Base-by-base conservation (phyloP, 2,797 vertebrate genomes). In the Lithobates pipiens region DNA sequence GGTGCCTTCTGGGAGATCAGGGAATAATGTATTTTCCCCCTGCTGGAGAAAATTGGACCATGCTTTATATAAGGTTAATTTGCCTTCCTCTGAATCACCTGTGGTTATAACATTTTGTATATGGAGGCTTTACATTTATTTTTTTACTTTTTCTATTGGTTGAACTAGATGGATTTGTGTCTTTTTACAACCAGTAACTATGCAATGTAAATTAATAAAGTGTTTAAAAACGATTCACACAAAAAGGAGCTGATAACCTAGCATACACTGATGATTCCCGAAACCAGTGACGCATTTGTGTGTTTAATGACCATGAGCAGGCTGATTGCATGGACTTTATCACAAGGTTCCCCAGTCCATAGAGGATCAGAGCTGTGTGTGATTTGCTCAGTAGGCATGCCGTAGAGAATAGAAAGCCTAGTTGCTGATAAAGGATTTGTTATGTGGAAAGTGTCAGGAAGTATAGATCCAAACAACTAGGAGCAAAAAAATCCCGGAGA, bases 371-470 rank as follows among this genome's bases (percentile, higher is more conserved):
- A n/a, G 18, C 70, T 46, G 18, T 6, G 39, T 54, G 32, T 63
- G 36, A 29, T 50, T 46, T 67, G 23, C 32, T 79, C 39, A 32
- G 42, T 6, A 79, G 67, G 11, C 50, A 54, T 65, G 23, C n/a
- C n/a, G 9, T 65, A 25, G 61, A 18, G 69, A 18, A 74, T 3
- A 46, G 50, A 68, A 16, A 46, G 34, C 36, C 67, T 50, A 39
- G 23, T 54, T 54, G 29, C 21, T 63, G 15, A 32, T 32, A 29
- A 42, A 57, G 42, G 23, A 68, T 46, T 25, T 50, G 65, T 69
- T 77, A 77, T 21, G 2, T 29, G 25, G 54, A 67, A 67, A 67
- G 57, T 39, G 23, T 75, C 84, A 75, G 84, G 77, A 79, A 85
- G 61, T 25, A 34, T 39, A 65, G 69, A 79, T 79, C 57, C 39